Evolutionary conservation across 2,888 invertebrate genomes (phyloP).

Genomic region (Blastobasis adustella): DNA sequence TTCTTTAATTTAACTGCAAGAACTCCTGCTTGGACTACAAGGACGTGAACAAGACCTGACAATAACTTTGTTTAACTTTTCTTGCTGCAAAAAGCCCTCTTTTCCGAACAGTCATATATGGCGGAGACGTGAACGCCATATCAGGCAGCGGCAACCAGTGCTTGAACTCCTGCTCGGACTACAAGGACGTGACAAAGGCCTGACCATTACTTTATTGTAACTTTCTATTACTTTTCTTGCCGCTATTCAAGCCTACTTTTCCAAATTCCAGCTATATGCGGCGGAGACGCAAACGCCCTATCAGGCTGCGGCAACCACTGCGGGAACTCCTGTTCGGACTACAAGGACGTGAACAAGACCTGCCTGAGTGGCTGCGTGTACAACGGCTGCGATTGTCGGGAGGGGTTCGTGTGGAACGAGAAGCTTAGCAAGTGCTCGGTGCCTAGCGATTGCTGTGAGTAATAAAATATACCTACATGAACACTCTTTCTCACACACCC

Average conservation of each 20-base stretch:
- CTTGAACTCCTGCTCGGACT: conserved; percentile 46
- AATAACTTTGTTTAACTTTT: too few relatives aligned
- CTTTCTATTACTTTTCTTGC: too few relatives aligned
- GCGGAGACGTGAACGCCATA: conserved; percentile 43
- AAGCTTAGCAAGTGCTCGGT: conserved; percentile 28
- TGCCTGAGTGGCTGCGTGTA: conserved; percentile 46
- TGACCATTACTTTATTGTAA: conserved; percentile 16
- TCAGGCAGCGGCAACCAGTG: conserved; percentile 53
- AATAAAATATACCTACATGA: neutral
- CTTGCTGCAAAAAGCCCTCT: too few relatives aligned
- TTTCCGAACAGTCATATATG: conserved; percentile 30
- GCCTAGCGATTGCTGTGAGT: conserved; percentile 45
- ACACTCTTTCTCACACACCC: too few relatives aligned
- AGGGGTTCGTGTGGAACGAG: conserved; percentile 42
- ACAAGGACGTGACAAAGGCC: conserved; percentile 40
- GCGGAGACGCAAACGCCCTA: conserved; percentile 43
- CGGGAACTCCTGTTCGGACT: conserved; percentile 46
- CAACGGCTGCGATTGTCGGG: conserved; percentile 45
- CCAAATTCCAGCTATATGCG: conserved; percentile 32
- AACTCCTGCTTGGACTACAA: too few relatives aligned
- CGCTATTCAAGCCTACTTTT: conserved; percentile 2
- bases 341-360: conserved; percentile 40
- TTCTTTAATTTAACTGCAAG: too few relatives aligned
- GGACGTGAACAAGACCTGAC: too few relatives aligned
- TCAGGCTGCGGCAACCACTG: conserved; percentile 53